Base-by-base conservation (phyloP, 1,140 invertebrate species). In the Euura saliciscinereae region DNA sequence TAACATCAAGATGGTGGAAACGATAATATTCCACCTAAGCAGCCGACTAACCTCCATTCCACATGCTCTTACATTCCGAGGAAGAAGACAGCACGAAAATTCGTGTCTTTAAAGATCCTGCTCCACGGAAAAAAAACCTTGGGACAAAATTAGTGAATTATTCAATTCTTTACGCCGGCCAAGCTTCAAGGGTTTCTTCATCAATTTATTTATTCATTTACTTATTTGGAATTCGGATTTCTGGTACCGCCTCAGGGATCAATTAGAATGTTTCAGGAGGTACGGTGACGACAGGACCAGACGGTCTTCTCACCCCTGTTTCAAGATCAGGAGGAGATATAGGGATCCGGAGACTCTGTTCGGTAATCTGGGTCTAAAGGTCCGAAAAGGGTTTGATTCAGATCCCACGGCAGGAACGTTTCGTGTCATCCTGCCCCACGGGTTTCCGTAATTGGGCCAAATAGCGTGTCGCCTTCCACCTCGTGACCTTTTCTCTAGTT, bases 341-440 rank as follows among this genome's bases (percentile, higher is more conserved):
- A n/a, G 51, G 13, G 51, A 59, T 59, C 8, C 13, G 51, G 51
- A 59, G 51, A 59, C 51, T 59, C 51, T 59, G 51, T 59, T 59
- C 51, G 51, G 51, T 59, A 59, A 59, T 59, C 51, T n/a, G 51
- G 51, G 51, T 59, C 51, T n/a, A 59, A n/a, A 59, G 51, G 51
- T 59, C 51, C 51, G 51, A 59, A 59, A 59, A 59, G 51, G 51
- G 51, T 59, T 59, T 59, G 51, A 59, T 59, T 59, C 51, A 59
- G 51, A 59, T 59, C 51, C 51, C 51, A 59, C 13, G 51, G 51
- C 10, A n/a, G 8, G 51, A n/a, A 4, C 8, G 10, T 59, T 59
- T 59, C 51, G 51, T 59, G 51, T 59, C 5, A 6, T n/a, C 51
- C 51, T 59, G 51, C 51, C 51, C 8, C 0, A 59, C 51, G 51